Base-by-base conservation (phyloP, 2,113 vertebrate species). In the Eptesicus fuscus region DNA sequence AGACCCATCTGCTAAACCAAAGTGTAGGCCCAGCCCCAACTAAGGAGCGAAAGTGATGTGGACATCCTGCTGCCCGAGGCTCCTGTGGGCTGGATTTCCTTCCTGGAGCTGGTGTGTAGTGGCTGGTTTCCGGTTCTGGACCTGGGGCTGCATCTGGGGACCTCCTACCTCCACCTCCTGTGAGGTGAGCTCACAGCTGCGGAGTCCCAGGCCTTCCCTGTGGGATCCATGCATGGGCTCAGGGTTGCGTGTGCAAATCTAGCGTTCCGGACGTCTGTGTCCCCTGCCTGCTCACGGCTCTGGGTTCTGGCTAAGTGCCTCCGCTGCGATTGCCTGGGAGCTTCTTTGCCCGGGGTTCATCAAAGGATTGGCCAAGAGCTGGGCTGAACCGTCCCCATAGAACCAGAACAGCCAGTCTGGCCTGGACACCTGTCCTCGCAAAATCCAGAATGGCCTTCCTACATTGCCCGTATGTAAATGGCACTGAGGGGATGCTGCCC, bases 1-100 rank as follows among this genome's bases (percentile, higher is more conserved):
- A 83, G 71, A 76, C 78, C 90, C 32, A 86, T 96, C 83, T 85
- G 90, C 65, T 96, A 96, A 96, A 88, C 37, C 67, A 84, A 88
- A 87, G 80, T 95, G 30, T 65, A 92, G 76, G 96, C 53, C 73
- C 79, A 76, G 63, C 93, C 59, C 67, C 90, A 51, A 0, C 82
- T 63, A 20, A 97, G 78, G 79, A 74, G 37, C 69, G 32, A 77
- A 91, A 78, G 12, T 69, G 95, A 94, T 56, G 61, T 95, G 9
- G 96, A 77, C 35, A 53, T 74, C 67, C 76, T 73, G 86, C 49
- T 56, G 16, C 65, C 77, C 20, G 8, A 67, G 90, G 67, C 13
- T 30, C 8, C 2, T 25, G 20, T 4, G 20, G 18, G n/a, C 28
- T 51, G 56, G 44, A 11, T 47, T 30, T 88, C 49, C 61, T 91